phyloP scores from a whole-genome alignment of 2,797 vertebrate genomes.

The Eremophila alpestris region DNA sequence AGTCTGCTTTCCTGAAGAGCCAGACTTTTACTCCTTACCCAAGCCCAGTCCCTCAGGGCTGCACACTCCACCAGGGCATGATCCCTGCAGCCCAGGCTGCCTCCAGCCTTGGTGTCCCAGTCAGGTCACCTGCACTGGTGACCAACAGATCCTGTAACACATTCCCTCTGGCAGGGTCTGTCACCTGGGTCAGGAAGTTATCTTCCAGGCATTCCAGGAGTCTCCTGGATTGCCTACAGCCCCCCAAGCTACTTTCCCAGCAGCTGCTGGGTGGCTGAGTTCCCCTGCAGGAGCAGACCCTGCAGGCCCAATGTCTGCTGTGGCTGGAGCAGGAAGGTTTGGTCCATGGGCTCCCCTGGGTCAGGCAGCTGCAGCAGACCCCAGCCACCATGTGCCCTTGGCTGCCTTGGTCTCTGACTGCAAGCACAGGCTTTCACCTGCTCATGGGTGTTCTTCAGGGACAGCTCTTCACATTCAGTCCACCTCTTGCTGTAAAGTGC shows the following conservation, averaged over 20 bases:
- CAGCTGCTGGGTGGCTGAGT: background rate
- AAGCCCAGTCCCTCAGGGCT: background rate
- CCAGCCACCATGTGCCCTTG: background rate
- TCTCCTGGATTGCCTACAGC: background rate
- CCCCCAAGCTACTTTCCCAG: background rate
- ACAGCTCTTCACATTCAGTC: background rate
- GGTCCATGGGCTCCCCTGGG: background rate
- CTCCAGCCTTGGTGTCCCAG: background rate
- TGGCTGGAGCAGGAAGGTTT: background rate
- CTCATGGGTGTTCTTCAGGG: background rate
- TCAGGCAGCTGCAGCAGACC: background rate
- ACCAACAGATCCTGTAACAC: background rate
- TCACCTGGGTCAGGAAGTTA: background rate
- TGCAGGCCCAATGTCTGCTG: too few relatives aligned
- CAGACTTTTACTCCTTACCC: background rate
- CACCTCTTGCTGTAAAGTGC: background rate
- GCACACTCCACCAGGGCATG: background rate
- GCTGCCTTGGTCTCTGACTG: background rate
- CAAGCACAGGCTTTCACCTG: background rate
- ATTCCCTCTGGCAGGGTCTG: background rate
- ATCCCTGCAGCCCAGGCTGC: background rate
- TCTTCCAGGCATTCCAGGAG: background rate
- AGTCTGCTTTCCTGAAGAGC: background rate
- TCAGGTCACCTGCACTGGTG: background rate
- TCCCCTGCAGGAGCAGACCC: background rate